Evolutionary conservation across 2,113 vertebrate species (phyloP).

Genomic region (Spermophilus dauricus): DNA sequence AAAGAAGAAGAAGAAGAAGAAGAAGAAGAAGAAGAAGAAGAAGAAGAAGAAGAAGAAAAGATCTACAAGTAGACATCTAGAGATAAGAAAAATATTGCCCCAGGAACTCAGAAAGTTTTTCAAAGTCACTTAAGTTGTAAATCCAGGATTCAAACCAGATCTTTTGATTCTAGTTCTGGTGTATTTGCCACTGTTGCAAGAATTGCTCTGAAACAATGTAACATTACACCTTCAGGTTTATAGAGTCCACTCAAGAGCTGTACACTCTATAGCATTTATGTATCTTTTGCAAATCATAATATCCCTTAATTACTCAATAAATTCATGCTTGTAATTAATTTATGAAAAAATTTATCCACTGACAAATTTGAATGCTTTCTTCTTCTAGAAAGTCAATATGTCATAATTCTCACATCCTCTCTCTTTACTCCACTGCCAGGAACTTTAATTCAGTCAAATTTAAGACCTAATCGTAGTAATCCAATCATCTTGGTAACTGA

Average conservation of each 20-base stretch:
- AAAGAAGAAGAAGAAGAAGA: not conserved
- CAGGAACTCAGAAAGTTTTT: not conserved
- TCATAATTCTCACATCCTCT: not conserved
- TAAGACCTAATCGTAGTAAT: not conserved
- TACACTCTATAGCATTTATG: not conserved
- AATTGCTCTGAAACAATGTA: not conserved
- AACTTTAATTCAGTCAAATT: conserved; percentile 39
- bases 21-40: too few relatives aligned
- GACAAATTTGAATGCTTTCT: conserved; percentile 30
- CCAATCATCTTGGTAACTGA: not conserved
- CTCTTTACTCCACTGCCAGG: not conserved
- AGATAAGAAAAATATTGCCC: not conserved
- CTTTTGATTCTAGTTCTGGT: not conserved
- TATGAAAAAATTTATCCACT: conserved; percentile 12
- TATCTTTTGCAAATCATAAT: not conserved
- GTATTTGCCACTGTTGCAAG: not conserved
- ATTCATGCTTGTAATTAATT: conserved; percentile 11
- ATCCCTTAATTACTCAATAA: conserved; percentile 3
- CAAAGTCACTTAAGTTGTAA: not conserved
- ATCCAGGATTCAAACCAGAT: not conserved
- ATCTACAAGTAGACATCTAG: not conserved
- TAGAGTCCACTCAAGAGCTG: not conserved
- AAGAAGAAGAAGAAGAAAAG: not conserved
- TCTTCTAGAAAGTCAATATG: not conserved
- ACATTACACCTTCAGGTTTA: not conserved